Conservation (phyloP, 1,140 invertebrate genomes). For the Hesperophylax magnus region DNA sequence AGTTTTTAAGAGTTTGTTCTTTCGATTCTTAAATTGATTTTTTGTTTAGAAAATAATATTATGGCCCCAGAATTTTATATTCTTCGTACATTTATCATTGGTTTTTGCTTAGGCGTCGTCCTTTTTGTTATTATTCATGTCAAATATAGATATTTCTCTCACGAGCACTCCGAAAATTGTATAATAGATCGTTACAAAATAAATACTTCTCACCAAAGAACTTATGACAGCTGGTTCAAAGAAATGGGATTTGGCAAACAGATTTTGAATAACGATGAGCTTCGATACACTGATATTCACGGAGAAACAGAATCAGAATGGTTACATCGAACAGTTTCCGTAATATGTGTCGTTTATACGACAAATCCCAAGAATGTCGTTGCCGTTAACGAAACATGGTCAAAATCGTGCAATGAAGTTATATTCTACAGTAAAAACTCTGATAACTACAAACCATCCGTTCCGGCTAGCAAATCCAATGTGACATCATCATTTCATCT, state of each 20-base stretch:
- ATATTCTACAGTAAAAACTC: conserved; percentile 44
- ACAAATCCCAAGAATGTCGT: conserved; percentile 38
- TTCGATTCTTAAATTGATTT: background rate
- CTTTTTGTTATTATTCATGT: conserved; percentile 12
- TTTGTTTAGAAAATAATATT: background rate
- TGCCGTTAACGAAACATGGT: conserved; percentile 51
- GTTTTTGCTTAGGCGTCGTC: conserved; percentile 38
- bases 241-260: conserved; percentile 13
- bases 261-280: conserved; percentile 41
- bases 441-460: conserved; percentile 13
- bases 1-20: background rate
- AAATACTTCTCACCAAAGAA: conserved; percentile 10
- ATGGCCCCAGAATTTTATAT: conserved; percentile 44
- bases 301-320: conserved; percentile 35
- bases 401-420: conserved; percentile 45
- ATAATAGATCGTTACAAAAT: background rate
- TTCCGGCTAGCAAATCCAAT: conserved; percentile 23
- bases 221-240: conserved; percentile 37
- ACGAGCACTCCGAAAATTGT: conserved; percentile 9
- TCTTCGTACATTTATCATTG: conserved; percentile 41
- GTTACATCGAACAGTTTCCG: conserved; percentile 30
- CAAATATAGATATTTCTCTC: background rate
- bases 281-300: conserved; percentile 28
- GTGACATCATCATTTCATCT: conserved; percentile 67
- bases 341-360: conserved; percentile 49